These are phyloP conservation scores for Periophthalmus modestus DNA, from an alignment of 2,113 vertebrate genomes.

Conservation along the genomic window DNA sequence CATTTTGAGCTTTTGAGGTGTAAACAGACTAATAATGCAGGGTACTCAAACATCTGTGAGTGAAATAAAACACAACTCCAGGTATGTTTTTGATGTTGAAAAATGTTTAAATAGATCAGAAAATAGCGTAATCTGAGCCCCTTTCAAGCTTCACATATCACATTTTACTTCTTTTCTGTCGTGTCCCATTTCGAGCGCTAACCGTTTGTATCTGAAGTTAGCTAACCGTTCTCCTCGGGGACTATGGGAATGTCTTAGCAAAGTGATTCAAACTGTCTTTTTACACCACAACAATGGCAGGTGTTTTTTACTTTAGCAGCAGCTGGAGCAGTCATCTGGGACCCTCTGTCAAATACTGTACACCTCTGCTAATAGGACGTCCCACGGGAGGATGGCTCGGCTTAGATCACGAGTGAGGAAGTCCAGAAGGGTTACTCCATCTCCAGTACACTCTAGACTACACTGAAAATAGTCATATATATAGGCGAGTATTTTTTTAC, in stretches of 20 bases:
- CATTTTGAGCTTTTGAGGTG: no score
- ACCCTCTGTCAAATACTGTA: slow-evolving; percentile 30
- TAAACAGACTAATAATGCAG: no score
- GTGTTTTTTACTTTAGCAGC: slow-evolving; percentile 19
- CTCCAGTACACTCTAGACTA: slow-evolving; percentile 19
- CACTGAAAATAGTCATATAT: slow-evolving; percentile 27
- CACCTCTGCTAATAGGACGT: slow-evolving; percentile 12
- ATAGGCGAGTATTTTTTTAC: slow-evolving; percentile 9
- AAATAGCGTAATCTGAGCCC: not conserved
- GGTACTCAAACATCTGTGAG: no score
- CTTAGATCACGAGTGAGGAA: slow-evolving; percentile 50
- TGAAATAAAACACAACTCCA: no score
- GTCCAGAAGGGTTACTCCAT: slow-evolving; percentile 28
- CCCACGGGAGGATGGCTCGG: slow-evolving; percentile 42
- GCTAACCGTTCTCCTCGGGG: not conserved
- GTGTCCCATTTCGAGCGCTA: not conserved
- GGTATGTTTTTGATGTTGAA: no score
- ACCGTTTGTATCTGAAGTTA: not conserved
- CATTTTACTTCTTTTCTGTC: not conserved
- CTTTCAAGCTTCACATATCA: not conserved
- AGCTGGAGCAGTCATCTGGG: slow-evolving; percentile 30
- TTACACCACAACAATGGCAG: slow-evolving; percentile 3
- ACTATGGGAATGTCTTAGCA: not conserved
- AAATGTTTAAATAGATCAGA: no score
- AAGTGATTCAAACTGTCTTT: slow-evolving; percentile 13